phyloP scores from a whole-genome alignment of 30 jellyfish, hydroid and myxozoan genomes.

The Hydractinia symbiolongicarpus region DNA sequence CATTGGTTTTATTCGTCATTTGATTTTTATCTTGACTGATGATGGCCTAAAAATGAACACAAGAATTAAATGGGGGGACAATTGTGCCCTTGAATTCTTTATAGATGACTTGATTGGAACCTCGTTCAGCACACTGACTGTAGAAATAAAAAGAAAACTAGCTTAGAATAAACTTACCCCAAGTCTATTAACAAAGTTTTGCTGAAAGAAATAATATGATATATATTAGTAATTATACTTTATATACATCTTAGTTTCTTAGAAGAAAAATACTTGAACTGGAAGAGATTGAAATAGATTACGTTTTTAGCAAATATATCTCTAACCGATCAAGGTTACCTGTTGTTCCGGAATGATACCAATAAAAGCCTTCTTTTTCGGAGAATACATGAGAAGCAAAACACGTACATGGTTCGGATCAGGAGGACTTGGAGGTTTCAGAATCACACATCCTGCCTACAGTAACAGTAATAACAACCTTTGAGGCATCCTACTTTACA shows the following conservation, averaged over 20 bases:
- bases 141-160: too few species aligned
- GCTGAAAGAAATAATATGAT: neutral
- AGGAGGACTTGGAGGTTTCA: conserved; percentile 5
- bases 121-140: too few species aligned
- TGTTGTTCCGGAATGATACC: conserved; percentile 12
- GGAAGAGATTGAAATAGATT: neutral
- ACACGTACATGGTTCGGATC: neutral
- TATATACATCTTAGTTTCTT: too few species aligned
- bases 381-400: neutral
- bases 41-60: too few species aligned
- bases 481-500: neutral
- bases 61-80: too few species aligned
- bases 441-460: conserved; percentile 15
- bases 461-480: neutral
- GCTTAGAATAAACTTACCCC: neutral
- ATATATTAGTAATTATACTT: neutral
- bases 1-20: too few species aligned
- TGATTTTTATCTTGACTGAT: too few species aligned
- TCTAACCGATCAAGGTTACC: neutral
- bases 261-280: neutral
- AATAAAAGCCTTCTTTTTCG: neutral
- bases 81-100: too few species aligned
- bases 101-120: too few species aligned
- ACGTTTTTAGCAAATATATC: neutral
- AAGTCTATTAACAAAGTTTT: neutral